These are phyloP conservation scores for Babylonia areolata DNA, from an alignment of 1,140 invertebrate species.

Conservation along the genomic window DNA sequence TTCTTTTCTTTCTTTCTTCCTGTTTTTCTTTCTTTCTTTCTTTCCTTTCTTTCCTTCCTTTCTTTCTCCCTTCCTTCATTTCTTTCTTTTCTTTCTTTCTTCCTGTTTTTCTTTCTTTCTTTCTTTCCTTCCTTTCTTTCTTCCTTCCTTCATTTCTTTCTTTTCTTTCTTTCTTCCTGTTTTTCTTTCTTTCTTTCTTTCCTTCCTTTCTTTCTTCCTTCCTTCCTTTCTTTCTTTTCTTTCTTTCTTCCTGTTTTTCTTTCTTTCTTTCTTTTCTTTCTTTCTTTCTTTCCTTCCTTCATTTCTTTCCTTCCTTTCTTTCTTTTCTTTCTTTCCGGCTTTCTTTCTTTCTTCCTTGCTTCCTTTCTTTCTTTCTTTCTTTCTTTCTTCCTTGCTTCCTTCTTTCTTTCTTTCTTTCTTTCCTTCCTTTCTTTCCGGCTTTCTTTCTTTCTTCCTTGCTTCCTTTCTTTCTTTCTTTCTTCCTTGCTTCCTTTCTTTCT, in stretches of 20 bases:
- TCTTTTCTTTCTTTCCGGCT: not conserved
- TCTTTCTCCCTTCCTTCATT: no score
- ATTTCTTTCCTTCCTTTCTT: not conserved
- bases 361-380: not conserved
- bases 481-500: not conserved
- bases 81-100: no score
- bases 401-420: not conserved
- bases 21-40: no score
- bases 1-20: no score
- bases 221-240: not conserved
- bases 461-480: not conserved
- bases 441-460: not conserved
- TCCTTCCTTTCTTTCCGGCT: not conserved
- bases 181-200: not conserved
- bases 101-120: no score
- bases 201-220: not conserved
- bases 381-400: not conserved
- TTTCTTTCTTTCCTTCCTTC: not conserved
- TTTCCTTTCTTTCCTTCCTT: no score
- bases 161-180: no score
- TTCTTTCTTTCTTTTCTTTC: not conserved
- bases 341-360: not conserved
- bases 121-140: no score
- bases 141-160: no score
- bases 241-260: slow-evolving; percentile 2